Percentiles rank a stretch among this genome's conserved stretches.
These are phyloP conservation scores for Phaedon cochleariae DNA, from an alignment of 2,888 invertebrate species.

Conservation along the genomic window DNA sequence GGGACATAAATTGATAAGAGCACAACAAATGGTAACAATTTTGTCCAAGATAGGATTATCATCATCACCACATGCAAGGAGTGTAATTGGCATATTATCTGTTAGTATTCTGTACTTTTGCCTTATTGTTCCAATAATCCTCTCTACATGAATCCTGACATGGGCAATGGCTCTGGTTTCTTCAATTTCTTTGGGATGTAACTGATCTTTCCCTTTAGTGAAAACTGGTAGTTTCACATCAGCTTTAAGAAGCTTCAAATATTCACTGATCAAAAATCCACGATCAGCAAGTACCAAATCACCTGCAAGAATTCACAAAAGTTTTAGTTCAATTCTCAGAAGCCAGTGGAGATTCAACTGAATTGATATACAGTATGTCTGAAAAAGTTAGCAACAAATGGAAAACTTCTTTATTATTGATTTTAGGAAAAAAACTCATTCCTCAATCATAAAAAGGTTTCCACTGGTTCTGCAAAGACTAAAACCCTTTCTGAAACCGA, in stretches of 20 bases:
- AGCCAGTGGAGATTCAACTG: too few relatives aligned
- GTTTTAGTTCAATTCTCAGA: too few relatives aligned
- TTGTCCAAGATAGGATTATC: constrained; percentile 14
- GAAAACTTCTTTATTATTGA: too few relatives aligned
- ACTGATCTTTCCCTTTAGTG: constrained; percentile 8
- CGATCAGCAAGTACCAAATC: background rate
- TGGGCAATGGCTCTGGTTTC: constrained; percentile 10
- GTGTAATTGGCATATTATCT: background rate
- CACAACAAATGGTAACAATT: constrained; percentile 15
- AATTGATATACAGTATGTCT: too few relatives aligned
- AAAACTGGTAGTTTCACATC: constrained; percentile 2
- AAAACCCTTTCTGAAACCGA: too few relatives aligned
- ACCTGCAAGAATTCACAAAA: background rate
- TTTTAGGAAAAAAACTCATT: too few relatives aligned
- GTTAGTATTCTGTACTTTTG: constrained; percentile 15
- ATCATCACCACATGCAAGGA: constrained; percentile 6
- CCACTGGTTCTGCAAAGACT: too few relatives aligned
- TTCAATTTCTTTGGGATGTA: constrained; percentile 5
- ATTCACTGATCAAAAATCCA: constrained; percentile 8
- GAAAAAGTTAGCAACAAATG: too few relatives aligned
- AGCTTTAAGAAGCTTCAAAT: background rate
- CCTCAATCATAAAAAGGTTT: too few relatives aligned
- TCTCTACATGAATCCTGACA: constrained; percentile 8
- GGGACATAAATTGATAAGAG: constrained; percentile 11
- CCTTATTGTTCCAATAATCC: constrained; percentile 4